A percentile compares a stretch with the other conserved stretches of the same genome.
These are phyloP conservation scores for Wiebesia pumilae DNA, from an alignment of 1,140 invertebrate genomes.

Conservation along the genomic window DNA sequence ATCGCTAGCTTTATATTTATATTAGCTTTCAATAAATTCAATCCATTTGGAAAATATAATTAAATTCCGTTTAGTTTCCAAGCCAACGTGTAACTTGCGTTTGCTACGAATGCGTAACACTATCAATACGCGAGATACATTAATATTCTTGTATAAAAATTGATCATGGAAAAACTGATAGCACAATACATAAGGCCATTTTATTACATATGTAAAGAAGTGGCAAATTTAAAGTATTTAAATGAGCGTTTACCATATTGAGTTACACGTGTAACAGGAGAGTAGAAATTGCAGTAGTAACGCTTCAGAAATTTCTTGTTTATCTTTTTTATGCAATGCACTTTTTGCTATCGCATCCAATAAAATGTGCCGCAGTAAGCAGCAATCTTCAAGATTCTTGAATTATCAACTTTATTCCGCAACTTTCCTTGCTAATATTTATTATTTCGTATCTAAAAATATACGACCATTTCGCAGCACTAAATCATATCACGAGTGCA, in stretches of 20 bases:
- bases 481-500: too few species aligned
- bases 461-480: too few species aligned
- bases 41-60: too few species aligned
- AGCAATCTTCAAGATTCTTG: background rate
- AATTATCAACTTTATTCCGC: background rate
- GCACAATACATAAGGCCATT: background rate
- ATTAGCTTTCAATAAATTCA: too few species aligned
- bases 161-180: background rate
- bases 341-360: background rate
- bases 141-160: background rate
- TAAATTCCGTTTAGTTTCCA: too few species aligned
- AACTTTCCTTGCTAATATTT: background rate
- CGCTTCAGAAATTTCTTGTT: background rate
- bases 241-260: conserved; percentile 16
- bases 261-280: conserved; percentile 14
- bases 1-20: background rate
- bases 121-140: background rate
- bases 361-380: background rate
- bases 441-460: background rate
- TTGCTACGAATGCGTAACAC: background rate
- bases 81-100: too few species aligned
- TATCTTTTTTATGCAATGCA: background rate
- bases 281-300: background rate
- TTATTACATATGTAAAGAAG: background rate
- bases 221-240: background rate